Conservation (phyloP, 2,113 vertebrate genomes). For the Sphyrna mokarran region DNA sequence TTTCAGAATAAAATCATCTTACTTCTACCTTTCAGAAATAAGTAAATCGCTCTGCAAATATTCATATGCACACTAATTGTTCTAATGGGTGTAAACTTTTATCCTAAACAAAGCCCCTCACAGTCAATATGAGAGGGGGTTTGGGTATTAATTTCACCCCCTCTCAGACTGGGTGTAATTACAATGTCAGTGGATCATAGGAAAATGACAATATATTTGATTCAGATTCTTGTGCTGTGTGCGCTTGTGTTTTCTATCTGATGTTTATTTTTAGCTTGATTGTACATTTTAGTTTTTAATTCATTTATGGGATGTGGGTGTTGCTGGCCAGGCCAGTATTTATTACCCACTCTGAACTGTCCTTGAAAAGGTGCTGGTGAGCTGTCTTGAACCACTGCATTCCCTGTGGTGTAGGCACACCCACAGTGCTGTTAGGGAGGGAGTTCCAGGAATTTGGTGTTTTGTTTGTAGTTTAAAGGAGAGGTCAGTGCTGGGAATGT, state of each 20-base stretch:
- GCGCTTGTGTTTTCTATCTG: slow-evolving; percentile 3
- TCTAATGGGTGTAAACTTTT: too few species aligned
- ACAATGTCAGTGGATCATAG: neutral
- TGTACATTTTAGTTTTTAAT: neutral
- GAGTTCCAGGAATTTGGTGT: neutral
- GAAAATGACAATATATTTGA: neutral
- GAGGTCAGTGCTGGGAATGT: neutral
- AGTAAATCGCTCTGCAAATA: neutral
- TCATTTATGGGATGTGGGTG: too few species aligned
- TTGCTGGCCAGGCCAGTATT: too few species aligned
- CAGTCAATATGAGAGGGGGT: neutral
- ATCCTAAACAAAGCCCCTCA: neutral
- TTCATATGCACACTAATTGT: neutral
- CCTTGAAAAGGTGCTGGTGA: too few species aligned
- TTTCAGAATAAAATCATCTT: neutral
- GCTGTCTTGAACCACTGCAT: too few species aligned
- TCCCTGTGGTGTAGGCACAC: too few species aligned
- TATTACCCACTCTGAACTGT: too few species aligned
- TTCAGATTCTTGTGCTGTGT: neutral
- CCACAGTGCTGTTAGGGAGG: too few species aligned
- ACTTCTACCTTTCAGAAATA: neutral
- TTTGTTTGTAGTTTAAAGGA: neutral
- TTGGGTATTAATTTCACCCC: neutral
- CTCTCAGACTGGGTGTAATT: neutral
- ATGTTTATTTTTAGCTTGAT: neutral